Evolutionary conservation across 2,888 invertebrate species (phyloP), one percentile per base, ranked within the genome.

Genomic region (Mythimna vitellina): DNA sequence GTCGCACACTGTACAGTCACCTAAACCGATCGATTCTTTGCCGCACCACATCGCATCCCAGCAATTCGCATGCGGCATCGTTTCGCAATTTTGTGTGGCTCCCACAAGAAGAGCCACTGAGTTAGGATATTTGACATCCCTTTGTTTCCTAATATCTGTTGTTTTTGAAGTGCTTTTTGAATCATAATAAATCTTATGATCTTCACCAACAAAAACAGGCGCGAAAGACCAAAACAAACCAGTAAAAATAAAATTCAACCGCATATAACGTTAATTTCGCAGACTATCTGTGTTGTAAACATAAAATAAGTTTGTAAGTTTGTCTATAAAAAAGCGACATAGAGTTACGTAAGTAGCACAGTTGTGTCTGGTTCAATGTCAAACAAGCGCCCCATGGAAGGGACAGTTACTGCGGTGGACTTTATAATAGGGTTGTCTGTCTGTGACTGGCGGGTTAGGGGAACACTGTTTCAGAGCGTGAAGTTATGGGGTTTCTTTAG

Each of bases 341-440:
- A 54, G 25, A 57, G 46, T 46, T 75, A 75, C 62, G 62, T 66
- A 75, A 74, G 53, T n/a, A 71, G 57, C n/a, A 53, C 38, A 60
- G 65, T 56, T 82, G 60, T 64, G 54, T 71, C 53, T 53, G 66
- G 61, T 64, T 64, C 82, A 79, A 72, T 79, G 78, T 82, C 78
- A 66, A 65, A 58, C 54, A 38, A 29, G 64, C 61, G 58, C 60
- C 58, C 53, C 25, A 29, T 22, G 12, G 12, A 22, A 65, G 78
- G 62, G 62, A 73, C 62, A 20, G 20, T 8, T 38, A 3, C 25
- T 20, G 22, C 10, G 17, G 17, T 17, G 20, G 32, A 17, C n/a
- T 67, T 35, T 32, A 12, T 42, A 35, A 14, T 25, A 49, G 32
- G 29, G n/a, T 8, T 32, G 29, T 46, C 53, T 54, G n/a, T 53